Base-by-base conservation (phyloP, 2,888 invertebrate species). In the Gortyna flavago region DNA sequence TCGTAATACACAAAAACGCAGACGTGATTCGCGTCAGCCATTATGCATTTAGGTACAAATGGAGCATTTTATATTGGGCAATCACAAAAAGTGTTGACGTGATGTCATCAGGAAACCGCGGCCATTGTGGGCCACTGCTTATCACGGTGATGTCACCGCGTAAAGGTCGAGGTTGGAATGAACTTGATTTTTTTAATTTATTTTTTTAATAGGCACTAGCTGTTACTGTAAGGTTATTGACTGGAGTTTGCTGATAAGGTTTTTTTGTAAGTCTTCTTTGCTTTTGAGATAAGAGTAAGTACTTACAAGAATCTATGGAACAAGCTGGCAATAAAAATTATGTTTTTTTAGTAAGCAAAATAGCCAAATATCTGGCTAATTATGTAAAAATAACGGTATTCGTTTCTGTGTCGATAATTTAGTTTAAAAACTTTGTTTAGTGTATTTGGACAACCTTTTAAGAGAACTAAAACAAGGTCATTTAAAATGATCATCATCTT, bases 131-230 rank as follows among this genome's bases (percentile, higher is more conserved):
- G 18, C 75, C 70, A 76, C 11, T 29, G 77, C 82, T 85, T 84
- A 87, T 84, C 85, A 74, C 6, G 65, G 41, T 89, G 89, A 89
- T 88, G 88, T 89, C 89, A 89, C 73, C 77, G 61, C 44, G 11
- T 76, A 90, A 89, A 89, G 89, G 89, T 89, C 84, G 87, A 87
- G 89, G 88, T 77, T 81, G 35, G 21, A 66, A 9, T 72, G 80
- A 85, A 79, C 83, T 83, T 83, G 81, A 83, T 79, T 80, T 85
- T 62, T 35, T 64, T 70, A 57, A 41, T n/a, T 44, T 54, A 32
- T 57, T 80, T 85, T 85, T 68, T 73, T 32, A 44, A 44, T 72
- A 79, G 35, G n/a, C 69, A 32, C 62, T 41, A 51, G 68, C 57
- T 75, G 72, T 81, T 35, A 41, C 29, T 44, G 69, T 68, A 70